These are phyloP conservation scores for Agelastica alni DNA, from an alignment of 2,888 invertebrate species.

Conservation along the genomic window DNA sequence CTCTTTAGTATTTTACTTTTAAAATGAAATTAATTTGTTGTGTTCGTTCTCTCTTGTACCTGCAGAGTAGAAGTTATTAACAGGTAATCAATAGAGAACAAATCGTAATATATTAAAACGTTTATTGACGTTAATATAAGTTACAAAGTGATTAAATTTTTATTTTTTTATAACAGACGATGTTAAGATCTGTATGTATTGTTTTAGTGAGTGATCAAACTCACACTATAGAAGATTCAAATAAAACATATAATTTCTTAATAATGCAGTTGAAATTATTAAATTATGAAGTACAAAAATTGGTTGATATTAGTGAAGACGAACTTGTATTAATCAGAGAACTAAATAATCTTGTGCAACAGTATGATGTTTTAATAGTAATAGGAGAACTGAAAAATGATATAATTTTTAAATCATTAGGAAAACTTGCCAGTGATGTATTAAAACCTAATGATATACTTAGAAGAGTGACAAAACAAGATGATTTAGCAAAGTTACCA, in stretches of 20 bases:
- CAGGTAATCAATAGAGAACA: too few relatives aligned
- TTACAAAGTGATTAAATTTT: too few relatives aligned
- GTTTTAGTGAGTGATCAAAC: conserved; percentile 21
- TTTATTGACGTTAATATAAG: too few relatives aligned
- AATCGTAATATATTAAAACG: too few relatives aligned
- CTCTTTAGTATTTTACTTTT: neutral
- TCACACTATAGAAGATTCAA: conserved; percentile 13
- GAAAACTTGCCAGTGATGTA: conserved; percentile 38
- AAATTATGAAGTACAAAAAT: conserved; percentile 31
- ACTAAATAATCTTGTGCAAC: conserved; percentile 33
- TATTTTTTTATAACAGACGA: too few relatives aligned
- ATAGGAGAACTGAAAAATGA: conserved; percentile 34
- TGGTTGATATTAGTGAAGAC: conserved; percentile 30
- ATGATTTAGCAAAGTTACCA: conserved; percentile 31
- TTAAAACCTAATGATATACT: conserved; percentile 21
- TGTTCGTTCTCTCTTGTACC: neutral
- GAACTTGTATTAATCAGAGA: conserved; percentile 26
- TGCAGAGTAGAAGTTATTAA: neutral
- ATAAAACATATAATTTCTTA: conserved; percentile 13
- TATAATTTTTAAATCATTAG: conserved; percentile 36
- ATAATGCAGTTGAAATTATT: conserved; percentile 24
- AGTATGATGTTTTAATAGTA: conserved; percentile 44
- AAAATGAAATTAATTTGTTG: neutral
- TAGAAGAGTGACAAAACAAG: conserved; percentile 9
- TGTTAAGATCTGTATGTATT: conserved; percentile 20